A percentile compares a stretch with the other conserved stretches of the same genome.
Evolutionary conservation across 2,113 vertebrate species (phyloP).

Genomic region (Salminus brasiliensis): DNA sequence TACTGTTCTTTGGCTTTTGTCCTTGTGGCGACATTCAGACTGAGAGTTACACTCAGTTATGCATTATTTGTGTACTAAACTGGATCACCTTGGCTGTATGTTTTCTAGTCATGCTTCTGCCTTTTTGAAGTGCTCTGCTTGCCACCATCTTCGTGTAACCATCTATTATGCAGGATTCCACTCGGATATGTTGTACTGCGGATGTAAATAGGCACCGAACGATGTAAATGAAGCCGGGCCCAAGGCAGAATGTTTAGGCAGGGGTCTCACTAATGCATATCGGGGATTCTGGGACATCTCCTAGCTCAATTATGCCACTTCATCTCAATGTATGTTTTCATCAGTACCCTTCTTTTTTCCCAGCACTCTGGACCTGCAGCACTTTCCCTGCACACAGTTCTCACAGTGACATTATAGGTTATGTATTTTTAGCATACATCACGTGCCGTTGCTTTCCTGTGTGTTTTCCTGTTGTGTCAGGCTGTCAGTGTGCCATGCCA

Average conservation of each 20-base stretch:
- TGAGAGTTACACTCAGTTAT: background rate
- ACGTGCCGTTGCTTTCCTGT: slow-evolving; percentile 1
- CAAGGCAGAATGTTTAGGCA: background rate
- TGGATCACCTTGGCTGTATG: too few relatives aligned
- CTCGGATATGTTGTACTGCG: slow-evolving; percentile 8
- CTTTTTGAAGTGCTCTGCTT: background rate
- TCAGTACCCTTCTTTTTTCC: background rate
- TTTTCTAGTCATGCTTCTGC: background rate
- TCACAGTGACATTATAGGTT: slow-evolving; percentile 20
- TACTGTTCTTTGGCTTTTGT: background rate
- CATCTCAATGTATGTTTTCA: background rate
- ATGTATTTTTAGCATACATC: slow-evolving; percentile 39
- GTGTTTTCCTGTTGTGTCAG: slow-evolving; percentile 3
- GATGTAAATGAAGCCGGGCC: slow-evolving; percentile 28
- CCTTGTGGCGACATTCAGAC: background rate
- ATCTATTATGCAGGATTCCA: background rate
- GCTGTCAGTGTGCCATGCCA: slow-evolving; percentile 5
- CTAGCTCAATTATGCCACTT: background rate
- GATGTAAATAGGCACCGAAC: slow-evolving; percentile 28
- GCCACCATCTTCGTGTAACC: background rate
- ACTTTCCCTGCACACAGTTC: too few relatives aligned
- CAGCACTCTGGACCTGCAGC: background rate
- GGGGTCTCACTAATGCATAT: background rate
- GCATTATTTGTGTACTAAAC: background rate
- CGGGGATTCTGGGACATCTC: background rate